Conservation (phyloP, 2,113 vertebrate genomes). For the Nothoprocta perdicaria region DNA sequence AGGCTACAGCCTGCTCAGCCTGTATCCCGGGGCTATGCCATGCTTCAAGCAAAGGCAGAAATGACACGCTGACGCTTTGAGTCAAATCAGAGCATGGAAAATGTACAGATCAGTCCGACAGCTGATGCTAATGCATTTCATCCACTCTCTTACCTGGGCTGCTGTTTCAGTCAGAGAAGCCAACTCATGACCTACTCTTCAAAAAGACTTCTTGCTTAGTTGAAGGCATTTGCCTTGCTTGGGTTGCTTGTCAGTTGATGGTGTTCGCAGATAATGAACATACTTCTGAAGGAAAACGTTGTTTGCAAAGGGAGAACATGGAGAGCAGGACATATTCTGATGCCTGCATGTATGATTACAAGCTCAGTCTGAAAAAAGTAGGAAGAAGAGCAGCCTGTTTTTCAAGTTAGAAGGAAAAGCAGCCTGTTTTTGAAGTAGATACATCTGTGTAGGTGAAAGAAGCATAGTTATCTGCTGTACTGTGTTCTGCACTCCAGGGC, state of each 20-base stretch:
- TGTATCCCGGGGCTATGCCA: background rate
- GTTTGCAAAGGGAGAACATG: background rate
- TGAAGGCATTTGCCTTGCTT: background rate
- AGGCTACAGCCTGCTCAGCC: background rate
- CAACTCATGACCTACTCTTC: background rate
- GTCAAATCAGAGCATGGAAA: background rate
- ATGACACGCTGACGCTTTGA: background rate
- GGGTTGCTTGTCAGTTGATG: background rate
- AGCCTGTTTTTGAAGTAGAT: background rate
- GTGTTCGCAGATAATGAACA: accelerated
- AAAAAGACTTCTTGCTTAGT: background rate
- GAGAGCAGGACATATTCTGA: background rate
- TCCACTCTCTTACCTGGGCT: background rate
- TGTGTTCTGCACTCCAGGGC: background rate
- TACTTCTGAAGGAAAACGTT: background rate
- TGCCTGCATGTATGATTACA: background rate
- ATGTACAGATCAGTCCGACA: background rate
- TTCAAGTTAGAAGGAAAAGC: background rate
- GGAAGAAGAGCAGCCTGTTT: background rate
- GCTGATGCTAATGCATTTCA: background rate
- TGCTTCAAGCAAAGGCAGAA: background rate
- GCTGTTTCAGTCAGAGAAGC: background rate
- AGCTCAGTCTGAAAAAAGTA: background rate
- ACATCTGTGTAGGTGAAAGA: background rate
- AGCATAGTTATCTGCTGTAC: background rate